Evolutionary conservation across 2,888 invertebrate genomes (phyloP), one percentile per base, ranked within the genome.

Genomic region (Hecatera dysodea): DNA sequence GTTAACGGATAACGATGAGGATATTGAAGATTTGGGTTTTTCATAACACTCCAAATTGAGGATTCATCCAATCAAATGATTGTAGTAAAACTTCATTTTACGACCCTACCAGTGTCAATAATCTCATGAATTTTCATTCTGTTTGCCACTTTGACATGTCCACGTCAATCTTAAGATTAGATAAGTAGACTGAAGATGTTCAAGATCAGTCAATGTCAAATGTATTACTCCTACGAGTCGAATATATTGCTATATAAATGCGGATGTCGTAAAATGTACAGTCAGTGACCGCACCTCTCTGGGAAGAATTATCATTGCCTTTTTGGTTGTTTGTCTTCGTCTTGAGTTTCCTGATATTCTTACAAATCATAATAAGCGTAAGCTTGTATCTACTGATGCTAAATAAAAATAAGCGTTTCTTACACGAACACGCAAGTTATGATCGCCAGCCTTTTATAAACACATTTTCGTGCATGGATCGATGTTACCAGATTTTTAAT

Each of bases 211-310:
- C 83, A 83, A 83, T 83, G 83, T 83, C 83, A 83, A 74, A 83
- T 83, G 67, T 69, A 61, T 83, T 74, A 75, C 70, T 61, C 61
- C 78, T 80, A 80, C 75, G 72, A 62, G 67, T 61, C 77, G 64
- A 80, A 75, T 64, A 74, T 74, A 68, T 80, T 50, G 64, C 55
- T 67, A 61, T 59, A 76, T 79, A 69, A 78, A 78, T 65, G 75
- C 72, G 82, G 84, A 84, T 77, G 84, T 82, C 63, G 59, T 84
- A 81, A 83, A 83, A 52, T 80, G 74, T 27, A 62, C 83, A 84
- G 83, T 84, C 83, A 83, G 73, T 83, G 83, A 82, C 84, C 83
- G 84, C 29, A 67, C 60, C 42, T 61, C 53, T 67, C 67, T 68
- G 57, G 50, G 50, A 60, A 59, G 46, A 71, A 36, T 63, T 81